A percentile compares a stretch with the other conserved stretches of the same genome.
These are phyloP conservation scores for Heterodera schachtii DNA, from an alignment of 1,140 invertebrate genomes.

Conservation along the genomic window DNA sequence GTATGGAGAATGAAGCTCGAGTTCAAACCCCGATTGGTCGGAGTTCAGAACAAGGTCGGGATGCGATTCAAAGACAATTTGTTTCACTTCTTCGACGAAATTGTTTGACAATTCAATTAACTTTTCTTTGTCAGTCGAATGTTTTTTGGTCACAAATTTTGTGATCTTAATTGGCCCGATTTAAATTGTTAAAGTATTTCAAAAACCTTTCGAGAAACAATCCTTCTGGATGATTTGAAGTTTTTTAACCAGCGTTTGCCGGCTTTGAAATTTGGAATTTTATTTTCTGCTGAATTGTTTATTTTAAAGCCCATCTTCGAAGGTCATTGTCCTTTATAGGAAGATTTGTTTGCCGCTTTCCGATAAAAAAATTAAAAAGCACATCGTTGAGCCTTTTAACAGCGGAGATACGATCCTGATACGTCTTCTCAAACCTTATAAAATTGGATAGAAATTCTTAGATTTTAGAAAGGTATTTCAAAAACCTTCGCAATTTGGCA, in stretches of 20 bases:
- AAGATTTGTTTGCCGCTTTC: too few species aligned
- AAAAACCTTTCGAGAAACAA: neutral
- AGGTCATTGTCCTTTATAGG: too few species aligned
- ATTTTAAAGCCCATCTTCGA: conserved; percentile 4
- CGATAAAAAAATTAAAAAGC: too few species aligned
- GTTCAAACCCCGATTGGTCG: conserved; percentile 1
- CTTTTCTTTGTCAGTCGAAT: neutral
- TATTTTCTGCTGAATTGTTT: neutral
- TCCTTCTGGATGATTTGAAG: too few species aligned
- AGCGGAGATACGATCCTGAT: too few species aligned
- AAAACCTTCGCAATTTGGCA: too few species aligned
- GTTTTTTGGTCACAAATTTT: conserved; percentile 4
- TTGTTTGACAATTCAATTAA: neutral
- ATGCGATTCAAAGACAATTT: neutral
- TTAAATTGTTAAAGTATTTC: neutral
- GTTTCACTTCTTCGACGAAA: neutral
- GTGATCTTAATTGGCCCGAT: conserved; percentile 3
- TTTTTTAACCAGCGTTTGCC: neutral
- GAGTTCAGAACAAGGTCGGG: neutral
- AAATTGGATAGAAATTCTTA: too few species aligned
- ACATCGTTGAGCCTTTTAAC: too few species aligned
- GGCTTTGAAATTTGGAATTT: conserved; percentile 2
- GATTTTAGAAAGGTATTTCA: too few species aligned
- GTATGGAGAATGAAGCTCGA: neutral
- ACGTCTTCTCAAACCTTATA: too few species aligned